Percentiles rank a stretch among this genome's conserved stretches.
phyloP scores from a whole-genome alignment of 2,888 invertebrate genomes.

The Synanthedon andrenaeformis region DNA sequence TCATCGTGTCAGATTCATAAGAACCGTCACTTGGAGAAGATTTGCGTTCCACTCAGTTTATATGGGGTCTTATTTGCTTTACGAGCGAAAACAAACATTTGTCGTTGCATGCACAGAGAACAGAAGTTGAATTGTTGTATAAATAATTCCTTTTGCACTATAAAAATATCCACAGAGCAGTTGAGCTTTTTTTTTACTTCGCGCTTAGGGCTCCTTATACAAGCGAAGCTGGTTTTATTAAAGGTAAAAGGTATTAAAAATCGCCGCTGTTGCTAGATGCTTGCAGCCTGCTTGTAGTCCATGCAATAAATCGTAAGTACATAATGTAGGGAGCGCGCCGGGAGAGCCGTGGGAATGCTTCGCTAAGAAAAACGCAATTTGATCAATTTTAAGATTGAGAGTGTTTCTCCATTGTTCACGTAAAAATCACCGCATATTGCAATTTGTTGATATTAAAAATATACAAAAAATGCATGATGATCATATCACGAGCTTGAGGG shows the following conservation, averaged over 20 bases:
- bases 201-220: slow-evolving; percentile 1
- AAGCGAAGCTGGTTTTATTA: slow-evolving; percentile 14
- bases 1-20: slow-evolving; percentile 56
- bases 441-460: no score
- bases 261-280: slow-evolving; percentile 16
- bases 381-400: slow-evolving; percentile 6
- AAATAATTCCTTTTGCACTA: slow-evolving; percentile 6
- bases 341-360: slow-evolving; percentile 20
- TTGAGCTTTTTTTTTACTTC: slow-evolving; percentile 1
- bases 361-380: slow-evolving; percentile 51
- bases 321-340: slow-evolving; percentile 32
- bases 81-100: slow-evolving; percentile 19
- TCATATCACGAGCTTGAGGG: no score
- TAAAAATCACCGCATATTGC: no score
- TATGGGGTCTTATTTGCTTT: slow-evolving; percentile 26
- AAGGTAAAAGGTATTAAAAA: slow-evolving; percentile 26
- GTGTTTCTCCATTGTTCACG: no score
- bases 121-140: slow-evolving; percentile 8
- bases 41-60: slow-evolving; percentile 29
- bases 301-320: slow-evolving; percentile 53
- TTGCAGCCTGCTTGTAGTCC: slow-evolving; percentile 16
- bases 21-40: slow-evolving; percentile 42
- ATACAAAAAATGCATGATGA: no score
- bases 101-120: slow-evolving; percentile 6
- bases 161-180: slow-evolving; percentile 4